Conservation (phyloP, 2,113 vertebrate species). For the Equus przewalskii region DNA sequence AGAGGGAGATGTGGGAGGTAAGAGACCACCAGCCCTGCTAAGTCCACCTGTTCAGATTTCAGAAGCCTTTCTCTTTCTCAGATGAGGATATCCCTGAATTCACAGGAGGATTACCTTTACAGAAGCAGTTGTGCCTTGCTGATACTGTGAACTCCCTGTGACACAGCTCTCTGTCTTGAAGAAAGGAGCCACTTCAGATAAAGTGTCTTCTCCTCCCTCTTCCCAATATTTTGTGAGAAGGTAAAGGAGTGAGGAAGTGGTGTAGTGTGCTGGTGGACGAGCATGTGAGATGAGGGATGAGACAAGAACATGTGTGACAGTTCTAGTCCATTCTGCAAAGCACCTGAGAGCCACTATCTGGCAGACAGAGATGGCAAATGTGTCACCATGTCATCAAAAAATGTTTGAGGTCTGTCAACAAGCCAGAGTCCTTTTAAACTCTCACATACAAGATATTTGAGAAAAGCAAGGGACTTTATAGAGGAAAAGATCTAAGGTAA, state of each 20-base stretch:
- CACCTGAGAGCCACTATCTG: neutral
- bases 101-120: neutral
- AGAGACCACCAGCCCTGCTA: neutral
- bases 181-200: neutral
- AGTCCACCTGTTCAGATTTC: constrained; percentile 9
- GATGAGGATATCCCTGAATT: neutral
- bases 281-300: neutral
- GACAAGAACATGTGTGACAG: neutral
- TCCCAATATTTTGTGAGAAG: neutral
- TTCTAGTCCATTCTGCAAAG: neutral
- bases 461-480: neutral
- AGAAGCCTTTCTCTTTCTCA: constrained; percentile 33
- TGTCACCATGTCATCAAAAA: neutral
- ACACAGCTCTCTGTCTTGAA: neutral
- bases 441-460: neutral
- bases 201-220: neutral
- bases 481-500: neutral
- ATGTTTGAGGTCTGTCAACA: neutral
- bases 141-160: too few relatives aligned
- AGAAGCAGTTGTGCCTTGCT: neutral
- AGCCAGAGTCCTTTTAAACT: constrained; percentile 14
- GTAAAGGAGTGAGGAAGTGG: neutral
- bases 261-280: neutral
- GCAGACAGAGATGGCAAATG: neutral
- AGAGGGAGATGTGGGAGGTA: neutral